A percentile compares a stretch with the other conserved stretches of the same genome.
Conservation (phyloP, 2,113 vertebrate species). For the Phalacrocorax pelagicus region DNA sequence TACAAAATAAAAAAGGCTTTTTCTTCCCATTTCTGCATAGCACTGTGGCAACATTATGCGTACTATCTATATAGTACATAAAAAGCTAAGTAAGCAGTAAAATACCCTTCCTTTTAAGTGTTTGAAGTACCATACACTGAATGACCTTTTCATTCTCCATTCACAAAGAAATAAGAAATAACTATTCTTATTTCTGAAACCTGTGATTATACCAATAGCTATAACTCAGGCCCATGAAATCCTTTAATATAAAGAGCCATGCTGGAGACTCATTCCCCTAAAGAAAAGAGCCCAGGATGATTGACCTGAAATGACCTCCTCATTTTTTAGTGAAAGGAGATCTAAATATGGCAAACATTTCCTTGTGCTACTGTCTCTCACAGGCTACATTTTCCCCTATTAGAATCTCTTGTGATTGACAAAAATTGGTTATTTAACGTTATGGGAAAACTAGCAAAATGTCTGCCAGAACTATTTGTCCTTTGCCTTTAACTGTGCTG, state of each 20-base stretch:
- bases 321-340: conserved; percentile 47
- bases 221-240: conserved; percentile 62
- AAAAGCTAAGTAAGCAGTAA: conserved; percentile 56
- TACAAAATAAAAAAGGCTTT: background rate
- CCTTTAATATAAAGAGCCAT: conserved; percentile 43
- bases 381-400: background rate
- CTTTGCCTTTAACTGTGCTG: background rate
- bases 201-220: conserved; percentile 47
- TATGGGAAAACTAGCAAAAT: background rate
- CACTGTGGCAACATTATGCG: background rate
- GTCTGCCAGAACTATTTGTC: background rate
- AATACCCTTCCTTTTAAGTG: conserved; percentile 69
- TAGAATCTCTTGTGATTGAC: background rate
- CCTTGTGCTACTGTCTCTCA: conserved; percentile 15
- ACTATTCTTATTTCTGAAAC: conserved; percentile 58
- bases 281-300: conserved; percentile 49
- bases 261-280: conserved; percentile 12
- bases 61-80: background rate
- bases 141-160: conserved; percentile 55
- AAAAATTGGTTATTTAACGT: background rate
- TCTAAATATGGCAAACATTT: conserved; percentile 58
- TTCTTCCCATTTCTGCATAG: background rate
- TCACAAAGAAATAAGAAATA: conserved; percentile 68
- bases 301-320: conserved; percentile 41
- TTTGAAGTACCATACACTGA: conserved; percentile 53